A percentile compares a stretch with the other conserved stretches of the same genome.
Conservation (phyloP, 2,113 vertebrate species). For the Barnardius zonarius region DNA sequence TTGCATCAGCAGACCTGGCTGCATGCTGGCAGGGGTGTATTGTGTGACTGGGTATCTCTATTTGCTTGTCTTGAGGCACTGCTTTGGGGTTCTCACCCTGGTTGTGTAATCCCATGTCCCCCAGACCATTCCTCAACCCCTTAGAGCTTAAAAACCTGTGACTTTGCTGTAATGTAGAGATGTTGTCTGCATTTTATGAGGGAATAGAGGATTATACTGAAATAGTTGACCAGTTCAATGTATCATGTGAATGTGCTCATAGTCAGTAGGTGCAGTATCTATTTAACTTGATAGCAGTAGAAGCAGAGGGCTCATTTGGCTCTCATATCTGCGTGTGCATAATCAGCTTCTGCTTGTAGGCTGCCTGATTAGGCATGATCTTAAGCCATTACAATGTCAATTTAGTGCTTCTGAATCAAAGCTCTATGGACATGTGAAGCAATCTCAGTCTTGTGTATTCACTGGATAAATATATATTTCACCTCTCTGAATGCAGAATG, state of each 20-base stretch:
- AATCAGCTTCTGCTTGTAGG: neutral
- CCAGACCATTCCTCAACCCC: neutral
- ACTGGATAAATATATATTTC: neutral
- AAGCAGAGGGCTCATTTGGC: neutral
- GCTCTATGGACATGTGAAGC: neutral
- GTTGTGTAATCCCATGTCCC: neutral
- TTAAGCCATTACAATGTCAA: neutral
- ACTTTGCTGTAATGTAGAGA: neutral
- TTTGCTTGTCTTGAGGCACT: neutral
- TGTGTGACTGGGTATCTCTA: neutral
- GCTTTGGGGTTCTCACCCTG: neutral
- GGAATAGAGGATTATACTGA: neutral
- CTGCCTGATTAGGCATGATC: neutral
- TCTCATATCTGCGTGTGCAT: neutral
- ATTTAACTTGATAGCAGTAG: neutral
- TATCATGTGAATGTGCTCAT: neutral
- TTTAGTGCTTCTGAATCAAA: neutral
- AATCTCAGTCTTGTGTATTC: neutral
- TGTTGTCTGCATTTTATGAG: neutral
- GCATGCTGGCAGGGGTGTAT: accelerated
- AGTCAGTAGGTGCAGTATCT: neutral
- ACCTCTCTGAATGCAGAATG: neutral
- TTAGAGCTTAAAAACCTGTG: neutral
- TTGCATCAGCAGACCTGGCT: neutral
- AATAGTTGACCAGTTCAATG: neutral